Conservation (phyloP, 2,888 invertebrate species). For the Pammene aurita region DNA sequence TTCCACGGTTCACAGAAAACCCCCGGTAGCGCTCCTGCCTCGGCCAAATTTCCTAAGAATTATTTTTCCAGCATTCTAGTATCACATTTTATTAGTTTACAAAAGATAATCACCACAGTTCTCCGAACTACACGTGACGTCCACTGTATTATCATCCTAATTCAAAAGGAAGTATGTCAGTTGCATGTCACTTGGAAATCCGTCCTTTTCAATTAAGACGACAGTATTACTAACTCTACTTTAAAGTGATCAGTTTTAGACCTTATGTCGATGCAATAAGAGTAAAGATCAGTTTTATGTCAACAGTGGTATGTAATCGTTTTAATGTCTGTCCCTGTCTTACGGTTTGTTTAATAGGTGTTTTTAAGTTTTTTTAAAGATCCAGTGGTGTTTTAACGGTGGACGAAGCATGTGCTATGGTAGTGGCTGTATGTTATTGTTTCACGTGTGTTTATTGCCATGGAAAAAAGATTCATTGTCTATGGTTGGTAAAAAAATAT, state of each 20-base stretch:
- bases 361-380: constrained; percentile 59
- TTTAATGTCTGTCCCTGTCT: constrained; percentile 43
- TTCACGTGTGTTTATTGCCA: constrained; percentile 27
- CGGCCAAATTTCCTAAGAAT: constrained; percentile 40
- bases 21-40: constrained; percentile 10
- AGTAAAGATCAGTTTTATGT: not conserved
- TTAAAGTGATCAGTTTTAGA: not conserved
- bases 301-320: constrained; percentile 36
- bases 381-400: constrained; percentile 46
- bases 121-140: constrained; percentile 70
- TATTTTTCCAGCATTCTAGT: constrained; percentile 48
- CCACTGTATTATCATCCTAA: constrained; percentile 44
- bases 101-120: constrained; percentile 71
- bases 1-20: not conserved
- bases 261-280: not conserved
- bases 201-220: too few relatives aligned
- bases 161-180: too few relatives aligned
- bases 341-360: constrained; percentile 60
- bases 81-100: constrained; percentile 75
- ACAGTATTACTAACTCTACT: too few relatives aligned
- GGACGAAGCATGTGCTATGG: constrained; percentile 35
- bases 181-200: too few relatives aligned
- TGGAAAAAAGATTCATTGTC: constrained; percentile 17
- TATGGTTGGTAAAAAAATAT: constrained; percentile 42
- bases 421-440: constrained; percentile 29